Conservation (phyloP, 2,888 invertebrate genomes). For the Byasa hedistus region DNA sequence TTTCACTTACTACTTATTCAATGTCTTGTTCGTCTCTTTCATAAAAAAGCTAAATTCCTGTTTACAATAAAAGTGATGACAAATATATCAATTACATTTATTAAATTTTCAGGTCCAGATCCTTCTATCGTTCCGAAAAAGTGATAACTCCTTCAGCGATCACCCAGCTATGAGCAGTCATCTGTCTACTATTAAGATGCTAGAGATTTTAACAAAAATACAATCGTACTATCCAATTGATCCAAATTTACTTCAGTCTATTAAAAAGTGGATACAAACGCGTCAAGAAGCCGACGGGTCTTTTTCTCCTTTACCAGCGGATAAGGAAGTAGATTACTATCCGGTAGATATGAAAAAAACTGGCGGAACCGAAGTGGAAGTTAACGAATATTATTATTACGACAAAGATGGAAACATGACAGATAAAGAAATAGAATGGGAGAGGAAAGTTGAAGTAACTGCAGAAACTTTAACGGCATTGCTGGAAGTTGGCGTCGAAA, state of each 20-base stretch:
- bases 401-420: constrained; percentile 77
- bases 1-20: no score
- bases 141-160: constrained; percentile 84
- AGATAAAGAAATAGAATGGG: constrained; percentile 70
- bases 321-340: constrained; percentile 77
- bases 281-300: constrained; percentile 82
- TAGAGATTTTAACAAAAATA: constrained; percentile 81
- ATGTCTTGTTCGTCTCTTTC: no score
- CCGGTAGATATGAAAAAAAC: constrained; percentile 62
- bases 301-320: constrained; percentile 80
- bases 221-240: constrained; percentile 82
- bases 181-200: constrained; percentile 78
- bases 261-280: constrained; percentile 82
- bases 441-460: constrained; percentile 81
- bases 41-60: background rate
- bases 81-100: background rate
- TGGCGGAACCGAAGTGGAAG: constrained; percentile 61
- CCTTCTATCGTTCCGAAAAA: constrained; percentile 81
- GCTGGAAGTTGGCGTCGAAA: constrained; percentile 81
- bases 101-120: constrained; percentile 74
- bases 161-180: constrained; percentile 83
- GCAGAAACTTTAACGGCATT: constrained; percentile 82
- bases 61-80: background rate
- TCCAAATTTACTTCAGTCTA: constrained; percentile 79
- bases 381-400: constrained; percentile 74